Percentiles rank a stretch among this genome's conserved stretches.
Evolutionary conservation across 2,888 invertebrate genomes (phyloP).

Genomic region (Nymphalis c-album): DNA sequence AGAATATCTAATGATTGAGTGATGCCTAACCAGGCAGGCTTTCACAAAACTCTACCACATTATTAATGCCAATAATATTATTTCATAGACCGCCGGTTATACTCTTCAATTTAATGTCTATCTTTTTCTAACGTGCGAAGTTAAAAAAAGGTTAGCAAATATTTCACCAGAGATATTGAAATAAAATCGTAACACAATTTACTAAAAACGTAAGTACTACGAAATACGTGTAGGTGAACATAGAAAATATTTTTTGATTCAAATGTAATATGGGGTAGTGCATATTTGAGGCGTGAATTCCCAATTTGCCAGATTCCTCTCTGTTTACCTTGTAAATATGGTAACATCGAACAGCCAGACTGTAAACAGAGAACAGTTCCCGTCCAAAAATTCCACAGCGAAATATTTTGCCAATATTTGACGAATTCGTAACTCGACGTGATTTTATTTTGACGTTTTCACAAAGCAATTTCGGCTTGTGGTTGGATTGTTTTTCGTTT

Average conservation of each 20-base stretch:
- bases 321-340: constrained; percentile 67
- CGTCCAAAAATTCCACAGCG: constrained; percentile 48
- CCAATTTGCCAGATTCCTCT: constrained; percentile 53
- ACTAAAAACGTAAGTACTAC: neutral
- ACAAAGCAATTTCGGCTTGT: constrained; percentile 34
- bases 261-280: constrained; percentile 36
- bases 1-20: no score
- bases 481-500: constrained; percentile 29
- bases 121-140: no score
- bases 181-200: neutral
- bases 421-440: constrained; percentile 36
- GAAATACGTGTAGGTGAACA: neutral
- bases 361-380: constrained; percentile 54
- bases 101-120: no score
- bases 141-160: neutral
- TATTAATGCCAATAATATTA: no score
- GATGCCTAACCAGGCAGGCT: no score
- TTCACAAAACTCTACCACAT: no score
- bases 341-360: constrained; percentile 57
- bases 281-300: constrained; percentile 44
- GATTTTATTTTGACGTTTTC: constrained; percentile 40
- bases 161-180: neutral
- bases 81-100: no score
- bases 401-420: constrained; percentile 56
- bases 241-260: constrained; percentile 13